phyloP scores from a whole-genome alignment of 1,140 invertebrate genomes.

The Tetramorium simillimum region DNA sequence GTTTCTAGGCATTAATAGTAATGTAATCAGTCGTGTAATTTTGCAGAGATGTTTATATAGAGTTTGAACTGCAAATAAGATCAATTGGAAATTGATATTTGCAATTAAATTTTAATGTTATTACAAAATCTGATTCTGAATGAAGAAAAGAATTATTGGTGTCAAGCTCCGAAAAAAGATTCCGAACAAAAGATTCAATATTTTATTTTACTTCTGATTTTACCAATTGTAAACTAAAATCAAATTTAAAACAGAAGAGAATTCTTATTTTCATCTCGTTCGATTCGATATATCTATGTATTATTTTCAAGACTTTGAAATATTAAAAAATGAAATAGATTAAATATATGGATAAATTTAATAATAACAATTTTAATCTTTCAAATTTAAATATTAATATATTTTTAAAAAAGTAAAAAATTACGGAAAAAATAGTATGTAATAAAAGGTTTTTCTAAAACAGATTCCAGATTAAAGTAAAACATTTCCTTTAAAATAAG shows the following conservation, averaged over 20 bases:
- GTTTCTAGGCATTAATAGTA: not conserved
- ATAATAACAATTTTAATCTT: not conserved
- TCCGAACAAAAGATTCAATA: not conserved
- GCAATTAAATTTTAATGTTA: not conserved
- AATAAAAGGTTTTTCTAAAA: not conserved
- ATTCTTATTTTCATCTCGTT: not conserved
- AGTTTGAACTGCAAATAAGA: not conserved
- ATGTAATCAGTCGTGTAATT: conserved; percentile 14
- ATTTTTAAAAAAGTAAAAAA: not conserved
- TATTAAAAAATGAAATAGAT: not conserved
- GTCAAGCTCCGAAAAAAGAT: not conserved
- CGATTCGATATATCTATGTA: not conserved
- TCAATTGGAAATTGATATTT: conserved; percentile 5
- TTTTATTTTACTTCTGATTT: not conserved
- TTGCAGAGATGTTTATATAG: not conserved
- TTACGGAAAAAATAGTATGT: not conserved
- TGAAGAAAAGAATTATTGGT: not conserved
- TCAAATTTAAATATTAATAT: not conserved
- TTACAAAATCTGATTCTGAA: not conserved
- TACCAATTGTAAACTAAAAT: not conserved
- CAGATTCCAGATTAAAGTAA: not conserved
- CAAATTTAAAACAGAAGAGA: not conserved
- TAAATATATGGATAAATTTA: not conserved
- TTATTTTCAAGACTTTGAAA: conserved; percentile 14
- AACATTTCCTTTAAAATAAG: not conserved